Evolutionary conservation across 2,888 invertebrate species (phyloP), one percentile per base, ranked within the genome.

Genomic region (Sarcophaga subvicina): DNA sequence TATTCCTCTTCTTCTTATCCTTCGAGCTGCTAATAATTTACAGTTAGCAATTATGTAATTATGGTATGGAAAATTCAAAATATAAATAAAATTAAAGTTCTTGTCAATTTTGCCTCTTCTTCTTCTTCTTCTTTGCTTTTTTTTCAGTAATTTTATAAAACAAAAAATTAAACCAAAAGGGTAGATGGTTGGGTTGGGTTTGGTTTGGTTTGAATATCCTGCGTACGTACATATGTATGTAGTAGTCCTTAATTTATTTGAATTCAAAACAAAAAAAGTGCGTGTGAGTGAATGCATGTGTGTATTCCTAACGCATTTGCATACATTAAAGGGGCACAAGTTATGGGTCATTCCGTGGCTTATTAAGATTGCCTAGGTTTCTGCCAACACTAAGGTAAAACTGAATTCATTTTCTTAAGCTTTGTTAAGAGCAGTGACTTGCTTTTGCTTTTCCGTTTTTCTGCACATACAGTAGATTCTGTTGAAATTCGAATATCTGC

Each of bases 11-110:
- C 64, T 72, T 62, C 25, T 67, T 49, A 6, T 37, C 8, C 37
- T 37, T 37, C 8, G 3, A 14, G 22, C 47, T 88, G 87, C 37
- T 37, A 37, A 37, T 37, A 37, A 37, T 37, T 37, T 37, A 73
- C 90, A 82, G 79, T 63, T 82, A 75, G 89, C 88, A 87, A 88
- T 91, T 89, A 91, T 90, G 88, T 91, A 90, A 92, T 90, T 89
- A 89, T 86, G 89, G 88, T 90, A 91, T 91, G 88, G 89, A 91
- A 90, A 89, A 90, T 91, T 89, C 89, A 90, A 90, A 89, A 90
- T 90, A 91, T 90, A 90, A 89, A 90, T 91, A 91, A 91, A 91
- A 89, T 90, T 88, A 87, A 90, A 89, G 88, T 67, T 78, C 25
- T 59, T 82, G 49, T 76, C 49, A 27, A 70, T 54, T 63, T 67